Conservation (phyloP, 2,888 invertebrate species). For the Aphodius granarius region DNA sequence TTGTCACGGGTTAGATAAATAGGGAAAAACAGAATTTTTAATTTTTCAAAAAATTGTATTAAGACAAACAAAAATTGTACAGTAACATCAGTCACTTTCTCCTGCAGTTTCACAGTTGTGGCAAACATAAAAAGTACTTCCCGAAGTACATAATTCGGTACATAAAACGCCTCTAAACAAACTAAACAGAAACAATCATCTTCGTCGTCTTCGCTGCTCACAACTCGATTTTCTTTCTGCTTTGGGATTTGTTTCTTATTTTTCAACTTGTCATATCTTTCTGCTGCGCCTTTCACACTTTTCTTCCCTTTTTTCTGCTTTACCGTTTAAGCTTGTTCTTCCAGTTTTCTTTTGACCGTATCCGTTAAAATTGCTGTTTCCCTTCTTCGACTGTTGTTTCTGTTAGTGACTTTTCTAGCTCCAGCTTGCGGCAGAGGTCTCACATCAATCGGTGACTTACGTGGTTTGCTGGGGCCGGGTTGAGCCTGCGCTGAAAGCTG, state of each 20-base stretch:
- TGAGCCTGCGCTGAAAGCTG: too few species aligned
- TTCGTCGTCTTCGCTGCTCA: too few species aligned
- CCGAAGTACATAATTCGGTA: background rate
- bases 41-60: too few species aligned
- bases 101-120: background rate
- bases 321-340: background rate
- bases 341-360: background rate
- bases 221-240: too few species aligned
- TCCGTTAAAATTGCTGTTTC: background rate
- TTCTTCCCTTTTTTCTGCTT: background rate
- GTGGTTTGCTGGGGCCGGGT: background rate
- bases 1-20: background rate
- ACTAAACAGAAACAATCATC: too few species aligned
- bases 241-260: too few species aligned
- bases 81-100: background rate
- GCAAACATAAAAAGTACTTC: background rate
- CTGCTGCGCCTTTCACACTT: background rate
- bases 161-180: too few species aligned
- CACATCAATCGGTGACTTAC: background rate
- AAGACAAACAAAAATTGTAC: background rate
- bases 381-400: background rate
- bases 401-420: background rate
- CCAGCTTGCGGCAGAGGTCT: background rate
- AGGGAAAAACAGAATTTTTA: background rate
- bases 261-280: background rate